These are phyloP conservation scores for Diarsia dahlii DNA, from an alignment of 2,888 invertebrate species.

Conservation along the genomic window DNA sequence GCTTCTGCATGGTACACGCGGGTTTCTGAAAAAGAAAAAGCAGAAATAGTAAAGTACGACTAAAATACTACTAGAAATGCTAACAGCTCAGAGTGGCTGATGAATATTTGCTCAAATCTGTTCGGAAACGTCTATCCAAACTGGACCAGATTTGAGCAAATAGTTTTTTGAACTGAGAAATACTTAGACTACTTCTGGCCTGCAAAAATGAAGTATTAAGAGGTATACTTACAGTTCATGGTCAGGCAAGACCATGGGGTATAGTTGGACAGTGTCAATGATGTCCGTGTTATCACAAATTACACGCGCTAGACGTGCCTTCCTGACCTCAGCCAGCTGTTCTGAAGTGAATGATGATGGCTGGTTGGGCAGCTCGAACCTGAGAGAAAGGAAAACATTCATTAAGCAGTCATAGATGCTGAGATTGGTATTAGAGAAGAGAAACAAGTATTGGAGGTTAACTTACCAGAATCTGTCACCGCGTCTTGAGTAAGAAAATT, in stretches of 20 bases:
- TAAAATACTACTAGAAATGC: not conserved
- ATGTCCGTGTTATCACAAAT: conserved; percentile 98
- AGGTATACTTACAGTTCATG: conserved; percentile 96
- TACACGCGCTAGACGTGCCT: conserved; percentile 94
- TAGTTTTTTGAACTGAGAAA: not conserved
- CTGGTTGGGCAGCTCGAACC: conserved; percentile 97
- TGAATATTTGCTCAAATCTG: not conserved
- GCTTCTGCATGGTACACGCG: conserved; percentile 97
- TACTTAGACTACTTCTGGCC: not conserved
- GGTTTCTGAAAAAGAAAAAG: conserved; percentile 92
- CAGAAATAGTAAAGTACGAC: not conserved
- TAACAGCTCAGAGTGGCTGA: not conserved
- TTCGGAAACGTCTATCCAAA: not conserved
- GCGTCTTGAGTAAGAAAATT: conserved; percentile 96
- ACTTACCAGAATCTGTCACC: conserved; percentile 97
- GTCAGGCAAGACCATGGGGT: conserved; percentile 97
- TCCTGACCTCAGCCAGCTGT: conserved; percentile 95
- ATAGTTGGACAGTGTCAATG: conserved; percentile 97
- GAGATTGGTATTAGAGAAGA: not conserved
- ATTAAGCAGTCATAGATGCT: not conserved
- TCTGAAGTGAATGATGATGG: conserved; percentile 97
- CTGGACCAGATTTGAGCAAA: no score
- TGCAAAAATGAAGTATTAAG: not conserved
- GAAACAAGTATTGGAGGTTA: not conserved
- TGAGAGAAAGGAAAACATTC: conserved; percentile 65